These are phyloP conservation scores for Patella ulyssiponensis DNA, from an alignment of 2,888 invertebrate species.

Conservation along the genomic window DNA sequence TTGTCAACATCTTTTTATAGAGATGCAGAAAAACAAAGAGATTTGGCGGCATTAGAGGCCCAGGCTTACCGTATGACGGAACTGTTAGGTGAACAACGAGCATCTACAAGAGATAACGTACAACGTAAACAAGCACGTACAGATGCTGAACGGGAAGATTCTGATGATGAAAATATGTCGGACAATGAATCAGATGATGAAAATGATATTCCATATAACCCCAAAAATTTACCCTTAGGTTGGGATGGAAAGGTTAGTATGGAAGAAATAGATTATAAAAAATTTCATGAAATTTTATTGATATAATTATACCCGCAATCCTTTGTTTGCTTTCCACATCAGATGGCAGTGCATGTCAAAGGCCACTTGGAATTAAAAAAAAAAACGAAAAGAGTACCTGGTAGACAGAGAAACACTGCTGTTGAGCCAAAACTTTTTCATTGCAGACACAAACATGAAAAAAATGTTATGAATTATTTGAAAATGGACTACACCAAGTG, in stretches of 20 bases:
- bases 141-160: conserved; percentile 81
- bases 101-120: conserved; percentile 96
- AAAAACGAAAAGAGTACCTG: neutral
- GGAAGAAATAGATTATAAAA: neutral
- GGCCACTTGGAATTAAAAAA: neutral
- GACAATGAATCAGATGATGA: conserved; percentile 73
- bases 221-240: conserved; percentile 97
- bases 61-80: conserved; percentile 91
- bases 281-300: neutral
- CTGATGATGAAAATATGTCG: conserved; percentile 66
- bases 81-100: conserved; percentile 86
- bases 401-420: neutral
- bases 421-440: too few relatives aligned
- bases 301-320: too few relatives aligned
- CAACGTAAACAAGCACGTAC: conserved; percentile 94
- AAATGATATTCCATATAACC: conserved; percentile 98
- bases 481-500: too few relatives aligned
- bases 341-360: neutral
- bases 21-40: conserved; percentile 81
- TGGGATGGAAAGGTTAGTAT: conserved; percentile 93
- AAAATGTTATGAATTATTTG: neutral
- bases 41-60: conserved; percentile 89
- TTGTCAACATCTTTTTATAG: conserved; percentile 33
- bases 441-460: too few relatives aligned
- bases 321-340: neutral